Evolutionary conservation across 2,797 vertebrate genomes (phyloP), one percentile per base, ranked within the genome.

Genomic region (Thaleichthys pacificus): DNA sequence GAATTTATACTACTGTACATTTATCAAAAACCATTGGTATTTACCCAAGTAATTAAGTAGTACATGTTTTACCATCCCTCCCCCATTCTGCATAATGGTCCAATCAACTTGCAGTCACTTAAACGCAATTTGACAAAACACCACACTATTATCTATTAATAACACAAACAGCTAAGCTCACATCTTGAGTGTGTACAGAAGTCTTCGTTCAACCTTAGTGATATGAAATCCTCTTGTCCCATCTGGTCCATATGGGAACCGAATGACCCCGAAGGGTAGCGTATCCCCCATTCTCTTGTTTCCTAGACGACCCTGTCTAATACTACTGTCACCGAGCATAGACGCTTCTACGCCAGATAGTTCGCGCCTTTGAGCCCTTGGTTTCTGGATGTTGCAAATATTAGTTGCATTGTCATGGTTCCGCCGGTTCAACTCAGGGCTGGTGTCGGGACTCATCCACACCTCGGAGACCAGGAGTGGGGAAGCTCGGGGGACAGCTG

Each of bases 211-310:
- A 54, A 70, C 58, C 26, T 78, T 54, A 17, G 64, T 72, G 54
- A 64, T 70, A 68, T 80, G 65, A 66, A 85, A 84, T 35, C 83
- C 85, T 51, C 49, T 74, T 21, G 71, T 82, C 32, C 78, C 78
- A 61, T 82, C 82, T 69, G 83, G 81, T 54, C 78, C 83, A 19
- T 73, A 69, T 3, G 84, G 82, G 21, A 84, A 75, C 11, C 80
- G 74, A 5, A 80, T 61, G 28, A 85, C 63, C 32, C 84, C 82
- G 2, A 58, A 61, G 19, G 84, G 77, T 9, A 77, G 21, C 1
- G 78, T 47, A 35, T 77, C 77, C 24, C 70, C 75, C 47, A 60
- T 77, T 5, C 71, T 78, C 54, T 79, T 84, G 3, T 35, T 64
- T n/a, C 35, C 69, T 3, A 60, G 65, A n/a, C 62, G 64, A 22